Evolutionary conservation across 2,797 vertebrate species (phyloP).

Genomic region (Tympanoctomys barrerae): DNA sequence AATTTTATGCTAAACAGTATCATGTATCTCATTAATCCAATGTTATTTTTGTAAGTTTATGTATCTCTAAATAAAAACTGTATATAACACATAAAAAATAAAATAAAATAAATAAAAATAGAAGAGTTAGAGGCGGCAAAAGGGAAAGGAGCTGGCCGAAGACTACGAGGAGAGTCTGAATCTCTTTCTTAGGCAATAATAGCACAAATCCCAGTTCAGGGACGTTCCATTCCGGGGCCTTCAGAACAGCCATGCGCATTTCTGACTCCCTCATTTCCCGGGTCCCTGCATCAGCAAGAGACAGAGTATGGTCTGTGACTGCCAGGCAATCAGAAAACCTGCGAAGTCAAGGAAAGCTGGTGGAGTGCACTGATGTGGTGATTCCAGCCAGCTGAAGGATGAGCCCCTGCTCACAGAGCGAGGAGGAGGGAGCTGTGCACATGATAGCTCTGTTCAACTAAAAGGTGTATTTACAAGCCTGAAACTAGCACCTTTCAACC

Average conservation of each 20-base stretch:
- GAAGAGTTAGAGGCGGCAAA: neutral
- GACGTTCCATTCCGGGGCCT: constrained; percentile 33
- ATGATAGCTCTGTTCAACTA: constrained; percentile 53
- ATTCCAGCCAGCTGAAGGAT: constrained; percentile 63
- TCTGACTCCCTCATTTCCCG: constrained; percentile 34
- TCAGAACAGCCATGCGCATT: neutral
- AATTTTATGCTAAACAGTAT: no score
- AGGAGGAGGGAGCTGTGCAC: neutral
- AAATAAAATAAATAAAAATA: no score
- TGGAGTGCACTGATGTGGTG: constrained; percentile 66
- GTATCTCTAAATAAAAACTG: no score
- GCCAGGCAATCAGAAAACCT: constrained; percentile 63
- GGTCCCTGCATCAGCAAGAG: constrained; percentile 63
- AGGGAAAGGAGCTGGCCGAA: neutral
- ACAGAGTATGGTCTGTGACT: constrained; percentile 12
- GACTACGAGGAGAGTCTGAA: neutral
- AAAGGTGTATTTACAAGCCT: constrained; percentile 69
- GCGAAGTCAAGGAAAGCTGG: constrained; percentile 70
- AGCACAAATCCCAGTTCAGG: constrained; percentile 56
- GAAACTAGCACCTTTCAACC: constrained; percentile 67
- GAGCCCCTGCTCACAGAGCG: neutral
- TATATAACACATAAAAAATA: no score
- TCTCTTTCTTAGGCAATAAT: neutral
- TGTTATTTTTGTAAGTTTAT: no score
- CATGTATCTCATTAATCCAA: no score